These are phyloP conservation scores for Megaceryle alcyon DNA, from an alignment of 2,797 vertebrate genomes.

Conservation along the genomic window DNA sequence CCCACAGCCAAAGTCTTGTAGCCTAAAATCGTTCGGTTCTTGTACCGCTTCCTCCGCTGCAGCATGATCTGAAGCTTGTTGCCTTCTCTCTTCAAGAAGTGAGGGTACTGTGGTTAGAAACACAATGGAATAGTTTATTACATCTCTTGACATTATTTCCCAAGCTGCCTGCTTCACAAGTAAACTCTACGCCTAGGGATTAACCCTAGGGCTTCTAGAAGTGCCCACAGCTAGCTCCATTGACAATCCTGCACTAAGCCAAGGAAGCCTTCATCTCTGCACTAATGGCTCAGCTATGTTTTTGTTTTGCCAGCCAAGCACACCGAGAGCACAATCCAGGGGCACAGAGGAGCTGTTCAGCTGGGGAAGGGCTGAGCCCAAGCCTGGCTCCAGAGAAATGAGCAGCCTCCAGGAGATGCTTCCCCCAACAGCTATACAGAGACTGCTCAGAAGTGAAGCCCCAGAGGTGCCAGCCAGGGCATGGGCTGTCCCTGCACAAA, in stretches of 20 bases:
- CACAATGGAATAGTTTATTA: background rate
- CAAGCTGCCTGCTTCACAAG: background rate
- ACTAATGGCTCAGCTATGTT: background rate
- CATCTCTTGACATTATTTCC: background rate
- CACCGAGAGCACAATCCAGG: background rate
- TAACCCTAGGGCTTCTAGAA: background rate
- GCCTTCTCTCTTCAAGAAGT: slow-evolving; percentile 95
- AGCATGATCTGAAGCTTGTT: slow-evolving; percentile 97
- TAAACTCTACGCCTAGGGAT: background rate
- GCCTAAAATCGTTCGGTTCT: slow-evolving; percentile 94
- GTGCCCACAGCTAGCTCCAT: background rate
- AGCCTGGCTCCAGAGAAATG: background rate
- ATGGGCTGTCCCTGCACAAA: background rate
- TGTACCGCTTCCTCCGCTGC: slow-evolving; percentile 94
- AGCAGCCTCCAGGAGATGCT: background rate
- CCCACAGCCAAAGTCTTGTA: slow-evolving; percentile 95
- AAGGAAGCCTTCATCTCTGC: background rate
- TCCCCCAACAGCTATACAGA: background rate
- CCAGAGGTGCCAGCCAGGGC: rapidly evolving
- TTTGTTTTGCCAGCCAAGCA: background rate
- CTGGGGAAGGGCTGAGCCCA: background rate
- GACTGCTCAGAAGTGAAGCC: background rate
- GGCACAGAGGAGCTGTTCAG: background rate
- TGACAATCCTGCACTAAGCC: background rate
- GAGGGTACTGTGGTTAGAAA: slow-evolving; percentile 86